A percentile compares a stretch with the other conserved stretches of the same genome.
These are phyloP conservation scores for Protaetia brevitarsis DNA, from an alignment of 1,140 invertebrate genomes.

Conservation along the genomic window DNA sequence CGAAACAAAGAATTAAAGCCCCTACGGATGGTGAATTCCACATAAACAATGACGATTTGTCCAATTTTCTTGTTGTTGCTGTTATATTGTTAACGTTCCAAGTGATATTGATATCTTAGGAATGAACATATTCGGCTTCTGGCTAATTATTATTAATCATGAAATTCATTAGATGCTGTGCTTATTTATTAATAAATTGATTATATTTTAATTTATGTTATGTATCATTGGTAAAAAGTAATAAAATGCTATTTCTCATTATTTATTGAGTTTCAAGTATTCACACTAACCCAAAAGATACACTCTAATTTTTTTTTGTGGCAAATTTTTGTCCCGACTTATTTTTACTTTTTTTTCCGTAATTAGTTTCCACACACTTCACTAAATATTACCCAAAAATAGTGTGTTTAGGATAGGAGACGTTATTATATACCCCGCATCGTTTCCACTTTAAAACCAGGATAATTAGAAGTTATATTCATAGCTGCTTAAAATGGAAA, in stretches of 20 bases:
- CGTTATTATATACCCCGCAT: too few relatives aligned
- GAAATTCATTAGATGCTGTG: conserved; percentile 29
- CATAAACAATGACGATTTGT: conserved; percentile 2
- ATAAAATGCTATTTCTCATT: conserved; percentile 26
- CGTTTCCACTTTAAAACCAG: too few relatives aligned
- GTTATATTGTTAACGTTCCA: conserved; percentile 43
- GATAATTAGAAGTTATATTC: too few relatives aligned
- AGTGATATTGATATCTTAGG: conserved; percentile 44
- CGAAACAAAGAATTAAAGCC: not conserved
- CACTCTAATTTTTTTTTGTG: not conserved
- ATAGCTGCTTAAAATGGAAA: too few relatives aligned
- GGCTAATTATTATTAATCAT: conserved; percentile 26
- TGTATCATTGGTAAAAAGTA: conserved; percentile 22
- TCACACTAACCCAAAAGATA: conserved; percentile 19
- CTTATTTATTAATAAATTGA: conserved; percentile 26
- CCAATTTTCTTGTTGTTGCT: conserved; percentile 20
- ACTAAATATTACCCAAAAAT: too few relatives aligned
- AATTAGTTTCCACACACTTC: not conserved
- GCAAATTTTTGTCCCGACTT: conserved; percentile 17
- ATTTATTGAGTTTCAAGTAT: conserved; percentile 21
- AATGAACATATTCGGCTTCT: conserved; percentile 38
- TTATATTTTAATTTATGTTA: conserved; percentile 24
- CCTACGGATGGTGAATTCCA: not conserved
- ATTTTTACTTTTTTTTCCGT: conserved; percentile 2
- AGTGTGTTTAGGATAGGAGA: too few relatives aligned